phyloP scores from a whole-genome alignment of 2,113 vertebrate species.

The Steatornis caripensis region DNA sequence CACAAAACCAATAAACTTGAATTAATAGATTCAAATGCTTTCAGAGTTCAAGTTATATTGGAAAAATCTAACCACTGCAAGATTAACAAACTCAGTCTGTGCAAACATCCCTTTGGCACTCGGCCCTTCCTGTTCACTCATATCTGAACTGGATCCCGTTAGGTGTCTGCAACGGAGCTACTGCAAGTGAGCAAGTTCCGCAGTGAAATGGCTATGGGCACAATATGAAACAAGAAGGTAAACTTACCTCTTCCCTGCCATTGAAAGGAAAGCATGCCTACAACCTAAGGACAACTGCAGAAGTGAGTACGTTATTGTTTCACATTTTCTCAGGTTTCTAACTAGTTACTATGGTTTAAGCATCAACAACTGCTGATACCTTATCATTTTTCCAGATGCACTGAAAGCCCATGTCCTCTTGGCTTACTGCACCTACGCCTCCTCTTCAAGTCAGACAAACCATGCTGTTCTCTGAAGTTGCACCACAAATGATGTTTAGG shows the following conservation, averaged over 20 bases:
- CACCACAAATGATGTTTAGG: neutral
- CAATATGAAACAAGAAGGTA: fast-evolving
- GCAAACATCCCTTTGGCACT: neutral
- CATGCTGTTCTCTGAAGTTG: neutral
- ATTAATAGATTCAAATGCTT: neutral
- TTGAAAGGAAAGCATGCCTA: neutral
- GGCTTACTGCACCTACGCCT: slow-evolving; percentile 17
- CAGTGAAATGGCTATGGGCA: neutral
- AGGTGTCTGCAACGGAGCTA: neutral
- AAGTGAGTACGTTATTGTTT: neutral
- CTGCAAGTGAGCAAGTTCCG: neutral
- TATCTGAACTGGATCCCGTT: neutral
- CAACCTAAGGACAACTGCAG: neutral
- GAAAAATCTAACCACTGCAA: neutral
- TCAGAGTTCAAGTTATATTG: neutral
- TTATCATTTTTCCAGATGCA: slow-evolving; percentile 35
- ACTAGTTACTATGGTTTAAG: neutral
- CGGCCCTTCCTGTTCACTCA: neutral
- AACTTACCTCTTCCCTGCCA: neutral
- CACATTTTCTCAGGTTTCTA: neutral
- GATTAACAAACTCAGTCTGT: neutral
- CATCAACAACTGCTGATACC: neutral
- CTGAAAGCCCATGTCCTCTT: slow-evolving; percentile 58
- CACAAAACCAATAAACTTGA: neutral
- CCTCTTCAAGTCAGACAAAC: slow-evolving; percentile 27